A percentile compares a stretch with the other conserved stretches of the same genome.
Conservation (phyloP, 2,888 invertebrate genomes). For the Amaurobius ferox region DNA sequence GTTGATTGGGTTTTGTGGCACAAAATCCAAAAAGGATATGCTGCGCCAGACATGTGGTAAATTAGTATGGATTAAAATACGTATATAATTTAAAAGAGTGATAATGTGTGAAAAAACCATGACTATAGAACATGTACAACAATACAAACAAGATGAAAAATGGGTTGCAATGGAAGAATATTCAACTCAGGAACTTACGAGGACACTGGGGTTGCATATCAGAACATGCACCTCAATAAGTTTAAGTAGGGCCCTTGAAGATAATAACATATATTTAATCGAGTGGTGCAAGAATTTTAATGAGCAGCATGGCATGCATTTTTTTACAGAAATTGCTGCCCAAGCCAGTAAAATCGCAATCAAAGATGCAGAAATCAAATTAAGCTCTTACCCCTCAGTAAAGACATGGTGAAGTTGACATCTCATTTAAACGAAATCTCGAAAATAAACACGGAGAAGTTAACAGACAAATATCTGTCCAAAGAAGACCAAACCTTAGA, state of each 20-base stretch:
- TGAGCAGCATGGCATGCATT: background rate
- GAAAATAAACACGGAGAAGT: background rate
- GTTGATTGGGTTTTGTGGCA: too few relatives aligned
- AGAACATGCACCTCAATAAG: background rate
- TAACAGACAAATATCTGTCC: too few relatives aligned
- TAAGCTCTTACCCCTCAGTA: background rate
- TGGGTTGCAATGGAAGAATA: too few relatives aligned
- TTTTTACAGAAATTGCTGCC: background rate
- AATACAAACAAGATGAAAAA: too few relatives aligned
- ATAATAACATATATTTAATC: background rate
- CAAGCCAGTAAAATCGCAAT: background rate
- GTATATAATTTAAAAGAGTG: too few relatives aligned
- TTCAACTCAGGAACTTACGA: background rate
- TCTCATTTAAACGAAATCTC: background rate
- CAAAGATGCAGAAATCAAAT: background rate
- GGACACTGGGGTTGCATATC: background rate
- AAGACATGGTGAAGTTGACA: background rate
- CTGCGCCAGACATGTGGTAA: too few relatives aligned
- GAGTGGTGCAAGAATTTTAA: background rate
- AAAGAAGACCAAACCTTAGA: background rate
- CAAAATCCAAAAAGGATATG: too few relatives aligned
- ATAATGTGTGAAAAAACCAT: too few relatives aligned
- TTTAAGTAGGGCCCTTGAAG: background rate
- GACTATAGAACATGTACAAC: too few relatives aligned
- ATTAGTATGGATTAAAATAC: too few relatives aligned